These are phyloP conservation scores for Drosophila merina DNA, from an alignment of 2,888 invertebrate species.

Conservation along the genomic window DNA sequence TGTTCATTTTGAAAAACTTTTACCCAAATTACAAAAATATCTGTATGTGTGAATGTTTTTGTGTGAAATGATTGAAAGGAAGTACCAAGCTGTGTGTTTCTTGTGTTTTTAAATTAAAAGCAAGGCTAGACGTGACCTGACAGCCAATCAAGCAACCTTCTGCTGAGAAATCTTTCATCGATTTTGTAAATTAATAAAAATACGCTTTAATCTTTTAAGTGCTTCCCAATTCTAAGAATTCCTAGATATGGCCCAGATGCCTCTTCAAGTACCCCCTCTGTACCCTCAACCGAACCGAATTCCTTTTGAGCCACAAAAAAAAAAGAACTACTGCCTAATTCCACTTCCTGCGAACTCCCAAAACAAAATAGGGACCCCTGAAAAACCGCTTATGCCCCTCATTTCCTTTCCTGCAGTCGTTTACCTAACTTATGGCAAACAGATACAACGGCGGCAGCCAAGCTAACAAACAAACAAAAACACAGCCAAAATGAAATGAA, in stretches of 20 bases:
- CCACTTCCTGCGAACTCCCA: slow-evolving; percentile 21
- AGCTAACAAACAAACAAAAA: slow-evolving; percentile 29
- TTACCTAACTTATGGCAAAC: slow-evolving; percentile 58
- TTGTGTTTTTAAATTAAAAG: neutral
- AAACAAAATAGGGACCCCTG: slow-evolving; percentile 13
- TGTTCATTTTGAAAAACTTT: neutral
- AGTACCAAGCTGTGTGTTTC: neutral
- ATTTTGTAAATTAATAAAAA: slow-evolving; percentile 13
- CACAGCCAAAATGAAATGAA: slow-evolving; percentile 19
- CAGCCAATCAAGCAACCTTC: neutral
- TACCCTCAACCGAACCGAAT: slow-evolving; percentile 4
- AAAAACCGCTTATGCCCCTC: slow-evolving; percentile 28
- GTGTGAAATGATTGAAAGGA: neutral
- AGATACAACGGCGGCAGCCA: slow-evolving; percentile 48
- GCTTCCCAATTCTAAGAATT: slow-evolving; percentile 10
- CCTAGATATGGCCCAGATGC: neutral
- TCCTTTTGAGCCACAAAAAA: slow-evolving; percentile 2
- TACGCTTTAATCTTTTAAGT: slow-evolving; percentile 27
- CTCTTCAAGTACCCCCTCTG: neutral
- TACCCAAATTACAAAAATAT: neutral
- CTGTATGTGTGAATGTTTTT: neutral
- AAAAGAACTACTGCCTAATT: slow-evolving; percentile 11
- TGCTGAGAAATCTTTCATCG: neutral
- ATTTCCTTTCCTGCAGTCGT: slow-evolving; percentile 58
- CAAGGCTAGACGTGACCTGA: neutral